phyloP scores from a whole-genome alignment of 2,113 vertebrate species.

The Sphyrna mokarran region DNA sequence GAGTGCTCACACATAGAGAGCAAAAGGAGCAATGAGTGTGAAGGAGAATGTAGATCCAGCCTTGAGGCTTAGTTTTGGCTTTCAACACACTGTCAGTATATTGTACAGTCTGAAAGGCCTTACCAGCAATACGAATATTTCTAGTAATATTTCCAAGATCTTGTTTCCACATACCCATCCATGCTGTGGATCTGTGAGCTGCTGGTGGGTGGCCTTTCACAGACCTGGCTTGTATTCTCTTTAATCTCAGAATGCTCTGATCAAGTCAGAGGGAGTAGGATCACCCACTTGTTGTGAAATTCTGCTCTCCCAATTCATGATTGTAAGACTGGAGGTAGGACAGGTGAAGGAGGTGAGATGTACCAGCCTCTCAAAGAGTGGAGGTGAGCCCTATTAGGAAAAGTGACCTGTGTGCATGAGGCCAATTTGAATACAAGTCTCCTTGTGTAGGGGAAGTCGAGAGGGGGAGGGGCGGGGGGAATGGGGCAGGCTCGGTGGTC shows the following conservation, averaged over 20 bases:
- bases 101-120: not conserved
- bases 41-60: too few relatives aligned
- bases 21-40: too few relatives aligned
- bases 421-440: not conserved
- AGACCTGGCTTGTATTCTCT: too few relatives aligned
- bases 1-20: too few relatives aligned
- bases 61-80: too few relatives aligned
- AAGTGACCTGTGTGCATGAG: not conserved
- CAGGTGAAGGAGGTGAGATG: not conserved
- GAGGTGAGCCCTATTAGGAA: not conserved
- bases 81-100: too few relatives aligned
- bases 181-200: too few relatives aligned
- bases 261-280: not conserved
- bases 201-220: too few relatives aligned
- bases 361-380: not conserved
- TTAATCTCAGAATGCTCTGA: too few relatives aligned
- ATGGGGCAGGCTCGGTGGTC: not conserved
- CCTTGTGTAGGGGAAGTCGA: not conserved
- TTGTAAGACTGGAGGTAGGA: not conserved
- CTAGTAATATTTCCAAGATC: not conserved
- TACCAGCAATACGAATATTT: not conserved
- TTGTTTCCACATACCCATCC: too few relatives aligned
- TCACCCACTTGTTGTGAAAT: not conserved
- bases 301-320: not conserved
- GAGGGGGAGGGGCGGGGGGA: not conserved